phyloP scores from a whole-genome alignment of 2,888 invertebrate species.

The Platycnemis pennipes region DNA sequence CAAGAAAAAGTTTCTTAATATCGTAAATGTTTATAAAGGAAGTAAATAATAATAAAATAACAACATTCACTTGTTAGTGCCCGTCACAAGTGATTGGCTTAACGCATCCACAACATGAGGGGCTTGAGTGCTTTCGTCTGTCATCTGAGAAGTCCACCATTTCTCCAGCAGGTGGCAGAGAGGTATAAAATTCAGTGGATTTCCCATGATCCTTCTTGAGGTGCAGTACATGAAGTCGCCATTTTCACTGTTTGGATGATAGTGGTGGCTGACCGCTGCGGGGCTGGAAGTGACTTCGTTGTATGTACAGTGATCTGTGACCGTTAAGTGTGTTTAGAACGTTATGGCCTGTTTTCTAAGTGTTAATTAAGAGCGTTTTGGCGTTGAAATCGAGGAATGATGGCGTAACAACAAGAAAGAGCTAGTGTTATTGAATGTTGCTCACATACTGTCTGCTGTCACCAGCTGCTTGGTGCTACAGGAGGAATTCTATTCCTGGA shows the following conservation, averaged over 20 bases:
- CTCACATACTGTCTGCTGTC: conserved; percentile 72
- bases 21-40: neutral
- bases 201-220: conserved; percentile 61
- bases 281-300: conserved; percentile 54
- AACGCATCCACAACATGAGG: neutral
- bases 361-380: conserved; percentile 63
- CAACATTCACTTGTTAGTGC: conserved; percentile 48
- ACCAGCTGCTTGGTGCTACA: conserved; percentile 72
- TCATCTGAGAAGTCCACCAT: neutral
- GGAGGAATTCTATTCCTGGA: conserved; percentile 72
- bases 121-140: neutral
- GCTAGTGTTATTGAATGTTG: conserved; percentile 72
- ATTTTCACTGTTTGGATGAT: conserved; percentile 71
- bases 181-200: conserved; percentile 22
- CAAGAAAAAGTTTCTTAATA: neutral
- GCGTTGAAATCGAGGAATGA: conserved; percentile 69
- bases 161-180: conserved; percentile 50
- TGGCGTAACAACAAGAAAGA: conserved; percentile 72
- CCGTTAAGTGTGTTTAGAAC: conserved; percentile 69
- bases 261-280: conserved; percentile 68
- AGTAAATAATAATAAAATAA: neutral
- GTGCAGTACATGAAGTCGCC: conserved; percentile 70
- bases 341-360: conserved; percentile 72
- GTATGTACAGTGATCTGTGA: conserved; percentile 69
- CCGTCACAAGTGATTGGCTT: conserved; percentile 46